Base-by-base conservation (phyloP, 2,113 vertebrate genomes). In the Catharus minimus region DNA sequence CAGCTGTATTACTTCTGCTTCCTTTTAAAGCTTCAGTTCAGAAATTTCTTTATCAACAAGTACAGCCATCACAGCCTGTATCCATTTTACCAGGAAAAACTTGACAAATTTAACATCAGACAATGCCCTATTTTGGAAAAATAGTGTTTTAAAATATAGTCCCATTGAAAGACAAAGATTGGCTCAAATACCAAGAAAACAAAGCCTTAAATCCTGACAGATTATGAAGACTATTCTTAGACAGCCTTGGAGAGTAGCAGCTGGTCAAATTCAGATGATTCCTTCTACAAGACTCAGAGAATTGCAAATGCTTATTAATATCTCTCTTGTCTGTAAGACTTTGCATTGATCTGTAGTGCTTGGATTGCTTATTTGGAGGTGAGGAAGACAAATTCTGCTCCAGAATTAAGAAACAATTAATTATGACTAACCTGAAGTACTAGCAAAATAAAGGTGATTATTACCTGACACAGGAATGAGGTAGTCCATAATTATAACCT, bases 401-500 rank as follows among this genome's bases (percentile, higher is more conserved):
- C 27, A 49, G 36, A 67, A 33, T 19, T 57, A 65, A 73, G 44
- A 49, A 77, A 90, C 10, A 80, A 88, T 56, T 62, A 80, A 58
- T 86, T 67, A 60, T 9, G 6, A 71, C 8, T 92, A 56, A 60
- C 22, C 13, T 82, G 74, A 62, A 76, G 71, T n/a, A 74, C 32
- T 4, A 66, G 41, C n/a, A 72, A 86, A 74, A 69, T 52, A 88
- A 87, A 94, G 67, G 66, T 10, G 28, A 38, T 82, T 74, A 96
- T 96, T 98, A 98, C 98, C 98, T 98, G 96, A 80, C 46, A 93
- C 32, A 97, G 80, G 97, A 98, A 96, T 96, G 97, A 77, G 98
- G 98, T 33, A 98, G 96, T 92, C 98, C 98, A 1, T 99, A 99
- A 96, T 98, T 98, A 96, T 98, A 99, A 26, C 98, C 98, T 46